phyloP scores from a whole-genome alignment of 2,113 vertebrate genomes.

The Parus major region DNA sequence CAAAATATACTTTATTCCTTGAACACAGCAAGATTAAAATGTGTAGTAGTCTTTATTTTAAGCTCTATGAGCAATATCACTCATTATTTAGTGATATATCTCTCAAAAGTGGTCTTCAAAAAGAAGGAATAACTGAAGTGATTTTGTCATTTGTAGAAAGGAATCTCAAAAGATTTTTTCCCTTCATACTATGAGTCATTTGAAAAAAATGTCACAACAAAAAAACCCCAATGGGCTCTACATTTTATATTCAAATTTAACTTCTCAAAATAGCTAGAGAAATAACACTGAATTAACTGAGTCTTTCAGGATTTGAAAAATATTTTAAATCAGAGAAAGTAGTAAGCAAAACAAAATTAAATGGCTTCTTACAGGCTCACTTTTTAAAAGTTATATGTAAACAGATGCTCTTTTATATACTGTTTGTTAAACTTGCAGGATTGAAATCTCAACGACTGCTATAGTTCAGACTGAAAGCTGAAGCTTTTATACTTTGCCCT shows the following conservation, averaged over 20 bases:
- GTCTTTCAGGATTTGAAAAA: neutral
- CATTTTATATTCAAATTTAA: neutral
- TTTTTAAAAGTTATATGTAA: neutral
- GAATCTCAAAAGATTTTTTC: neutral
- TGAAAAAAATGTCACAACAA: neutral
- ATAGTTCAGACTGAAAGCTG: neutral
- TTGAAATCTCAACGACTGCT: neutral
- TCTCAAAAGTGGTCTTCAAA: neutral
- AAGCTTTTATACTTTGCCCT: neutral
- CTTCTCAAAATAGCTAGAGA: neutral
- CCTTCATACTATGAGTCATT: slow-evolving; percentile 5
- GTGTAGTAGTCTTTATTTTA: neutral
- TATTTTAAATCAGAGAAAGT: neutral
- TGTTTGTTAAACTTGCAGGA: neutral
- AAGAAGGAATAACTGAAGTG: neutral
- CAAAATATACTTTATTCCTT: neutral
- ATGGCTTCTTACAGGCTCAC: neutral
- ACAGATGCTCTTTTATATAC: neutral
- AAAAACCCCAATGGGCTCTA: neutral
- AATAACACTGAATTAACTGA: neutral
- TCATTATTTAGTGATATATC: neutral
- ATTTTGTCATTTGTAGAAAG: neutral
- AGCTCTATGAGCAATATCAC: neutral
- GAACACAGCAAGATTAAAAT: neutral
- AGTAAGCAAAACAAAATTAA: neutral